phyloP scores from a whole-genome alignment of 1,140 invertebrate genomes.

The Schlechtendalia chinensis region DNA sequence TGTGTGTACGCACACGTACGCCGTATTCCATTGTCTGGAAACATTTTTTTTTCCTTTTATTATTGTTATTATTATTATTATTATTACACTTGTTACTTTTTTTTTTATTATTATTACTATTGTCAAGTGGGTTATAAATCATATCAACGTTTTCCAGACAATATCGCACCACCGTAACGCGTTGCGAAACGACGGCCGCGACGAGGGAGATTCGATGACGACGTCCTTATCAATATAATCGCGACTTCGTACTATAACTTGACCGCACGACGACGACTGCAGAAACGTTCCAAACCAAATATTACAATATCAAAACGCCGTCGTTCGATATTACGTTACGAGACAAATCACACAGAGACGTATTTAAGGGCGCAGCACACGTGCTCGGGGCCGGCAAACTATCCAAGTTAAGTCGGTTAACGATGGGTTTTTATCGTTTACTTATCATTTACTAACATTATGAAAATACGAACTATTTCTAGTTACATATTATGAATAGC shows the following conservation, averaged over 20 bases:
- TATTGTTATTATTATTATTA: conserved; percentile 20
- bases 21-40: not conserved
- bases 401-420: too few relatives aligned
- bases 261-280: not conserved
- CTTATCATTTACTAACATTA: too few relatives aligned
- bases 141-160: not conserved
- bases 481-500: too few relatives aligned
- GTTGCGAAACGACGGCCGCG: conserved; percentile 17
- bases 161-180: not conserved
- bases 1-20: conserved; percentile 35
- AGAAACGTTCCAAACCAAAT: not conserved
- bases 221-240: not conserved
- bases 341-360: not conserved
- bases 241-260: too few relatives aligned
- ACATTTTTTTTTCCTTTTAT: conserved; percentile 1
- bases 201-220: conserved; percentile 3
- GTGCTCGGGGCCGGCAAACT: too few relatives aligned
- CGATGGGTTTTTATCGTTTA: too few relatives aligned
- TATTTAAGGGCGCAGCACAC: too few relatives aligned
- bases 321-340: not conserved
- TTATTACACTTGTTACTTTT: not conserved
- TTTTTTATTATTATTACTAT: too few relatives aligned
- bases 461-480: too few relatives aligned
- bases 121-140: conserved; percentile 31
- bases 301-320: conserved; percentile 1